Conservation (phyloP, 2,888 invertebrate genomes). For the Cheilosia variabilis region DNA sequence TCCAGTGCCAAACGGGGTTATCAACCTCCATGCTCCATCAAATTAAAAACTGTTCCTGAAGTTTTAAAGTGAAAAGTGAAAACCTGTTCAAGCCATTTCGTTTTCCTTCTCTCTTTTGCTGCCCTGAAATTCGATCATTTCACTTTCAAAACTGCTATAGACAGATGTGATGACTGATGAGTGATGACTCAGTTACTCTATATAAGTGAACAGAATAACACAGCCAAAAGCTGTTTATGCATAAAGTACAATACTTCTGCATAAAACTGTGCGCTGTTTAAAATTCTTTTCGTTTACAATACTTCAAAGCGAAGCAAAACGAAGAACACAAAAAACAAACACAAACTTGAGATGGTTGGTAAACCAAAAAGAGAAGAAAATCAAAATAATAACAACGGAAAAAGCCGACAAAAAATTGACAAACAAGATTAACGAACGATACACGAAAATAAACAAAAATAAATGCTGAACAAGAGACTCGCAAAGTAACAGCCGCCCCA, state of each 20-base stretch:
- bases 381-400: conserved; percentile 34
- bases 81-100: background rate
- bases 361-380: conserved; percentile 18
- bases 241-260: too few species aligned
- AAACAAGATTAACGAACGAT: conserved; percentile 60
- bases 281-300: conserved; percentile 41
- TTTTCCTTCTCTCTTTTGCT: background rate
- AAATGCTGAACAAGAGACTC: conserved; percentile 5
- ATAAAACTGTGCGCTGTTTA: background rate
- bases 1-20: too few species aligned
- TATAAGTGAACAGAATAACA: too few species aligned
- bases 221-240: background rate
- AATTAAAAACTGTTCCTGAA: too few species aligned
- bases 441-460: conserved; percentile 18
- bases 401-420: conserved; percentile 51
- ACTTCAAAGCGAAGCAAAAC: conserved; percentile 35
- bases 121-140: conserved; percentile 38
- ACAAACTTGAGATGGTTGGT: conserved; percentile 8
- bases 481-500: background rate
- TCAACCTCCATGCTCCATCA: background rate
- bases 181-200: background rate
- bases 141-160: conserved; percentile 28
- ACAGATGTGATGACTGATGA: background rate
- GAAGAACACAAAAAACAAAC: conserved; percentile 10
- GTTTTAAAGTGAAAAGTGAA: too few species aligned